These are phyloP conservation scores for Mechanitis messenoides DNA, from an alignment of 2,888 invertebrate species.

Conservation along the genomic window DNA sequence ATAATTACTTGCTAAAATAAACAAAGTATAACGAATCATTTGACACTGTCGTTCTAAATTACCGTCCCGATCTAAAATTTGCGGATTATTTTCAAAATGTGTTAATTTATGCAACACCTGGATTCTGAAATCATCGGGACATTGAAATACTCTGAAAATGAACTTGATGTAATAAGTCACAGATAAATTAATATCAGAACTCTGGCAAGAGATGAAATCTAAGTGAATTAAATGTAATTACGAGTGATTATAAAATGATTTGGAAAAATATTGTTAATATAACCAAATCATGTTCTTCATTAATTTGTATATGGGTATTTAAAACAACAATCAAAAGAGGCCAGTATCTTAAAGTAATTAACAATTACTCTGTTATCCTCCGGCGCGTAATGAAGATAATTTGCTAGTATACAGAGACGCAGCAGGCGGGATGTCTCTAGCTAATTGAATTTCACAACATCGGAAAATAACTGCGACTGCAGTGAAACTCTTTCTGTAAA, in stretches of 20 bases:
- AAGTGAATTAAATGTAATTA: no score
- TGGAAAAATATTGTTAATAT: no score
- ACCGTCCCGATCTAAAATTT: conserved; percentile 37
- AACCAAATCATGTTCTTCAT: background rate
- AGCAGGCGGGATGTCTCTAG: conserved; percentile 38
- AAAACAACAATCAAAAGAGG: conserved; percentile 31
- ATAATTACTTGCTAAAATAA: conserved; percentile 55
- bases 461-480: conserved; percentile 44
- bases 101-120: conserved; percentile 48
- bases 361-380: conserved; percentile 47
- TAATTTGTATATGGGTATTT: conserved; percentile 22
- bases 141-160: conserved; percentile 37
- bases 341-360: conserved; percentile 51
- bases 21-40: conserved; percentile 59
- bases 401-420: conserved; percentile 45
- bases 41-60: conserved; percentile 62
- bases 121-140: conserved; percentile 45
- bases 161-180: conserved; percentile 14
- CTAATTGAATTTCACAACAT: conserved; percentile 56
- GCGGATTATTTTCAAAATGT: conserved; percentile 35
- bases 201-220: no score
- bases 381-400: conserved; percentile 52
- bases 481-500: conserved; percentile 43
- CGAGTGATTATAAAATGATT: no score
- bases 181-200: background rate